phyloP scores from a whole-genome alignment of 2,888 invertebrate species.

The Campoplex nolae region DNA sequence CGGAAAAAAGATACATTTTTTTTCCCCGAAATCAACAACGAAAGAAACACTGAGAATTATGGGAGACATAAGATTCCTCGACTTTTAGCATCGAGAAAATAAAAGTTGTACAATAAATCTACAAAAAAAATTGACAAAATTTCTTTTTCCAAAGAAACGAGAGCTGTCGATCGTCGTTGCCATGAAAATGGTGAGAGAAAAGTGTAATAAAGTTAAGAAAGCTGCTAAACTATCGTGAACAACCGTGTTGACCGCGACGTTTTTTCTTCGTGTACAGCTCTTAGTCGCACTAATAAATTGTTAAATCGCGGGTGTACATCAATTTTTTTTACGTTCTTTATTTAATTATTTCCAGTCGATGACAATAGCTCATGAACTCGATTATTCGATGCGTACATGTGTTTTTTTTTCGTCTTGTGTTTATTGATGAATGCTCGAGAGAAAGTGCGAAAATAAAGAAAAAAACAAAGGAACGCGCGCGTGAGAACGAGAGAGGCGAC shows the following conservation, averaged over 20 bases:
- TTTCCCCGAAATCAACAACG: neutral
- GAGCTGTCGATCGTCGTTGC: neutral
- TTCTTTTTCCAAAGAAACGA: slow-evolving; percentile 23
- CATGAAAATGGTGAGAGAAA: slow-evolving; percentile 3
- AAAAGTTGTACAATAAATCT: neutral
- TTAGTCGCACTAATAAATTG: slow-evolving; percentile 50
- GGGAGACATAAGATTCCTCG: too few species aligned
- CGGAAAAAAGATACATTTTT: neutral
- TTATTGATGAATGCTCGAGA: slow-evolving; percentile 9
- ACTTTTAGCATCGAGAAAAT: neutral
- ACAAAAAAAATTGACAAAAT: neutral
- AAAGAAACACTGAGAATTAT: too few species aligned
- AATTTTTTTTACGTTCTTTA: slow-evolving; percentile 39
- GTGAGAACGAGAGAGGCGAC: neutral
- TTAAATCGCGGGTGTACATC: slow-evolving; percentile 59
- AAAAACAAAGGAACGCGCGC: neutral
- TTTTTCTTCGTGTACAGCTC: slow-evolving; percentile 52
- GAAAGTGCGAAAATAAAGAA: neutral
- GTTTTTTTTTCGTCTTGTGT: slow-evolving; percentile 22
- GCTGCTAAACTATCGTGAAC: slow-evolving; percentile 15
- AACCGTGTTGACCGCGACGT: slow-evolving; percentile 36
- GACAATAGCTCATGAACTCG: slow-evolving; percentile 24
- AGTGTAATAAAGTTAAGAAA: neutral
- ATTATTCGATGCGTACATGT: slow-evolving; percentile 51
- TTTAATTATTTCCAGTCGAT: slow-evolving; percentile 43